Percentiles rank a stretch among this genome's conserved stretches.
These are phyloP conservation scores for Spatulosminthurus flaviceps DNA, from an alignment of 2,888 invertebrate genomes.

Conservation along the genomic window DNA sequence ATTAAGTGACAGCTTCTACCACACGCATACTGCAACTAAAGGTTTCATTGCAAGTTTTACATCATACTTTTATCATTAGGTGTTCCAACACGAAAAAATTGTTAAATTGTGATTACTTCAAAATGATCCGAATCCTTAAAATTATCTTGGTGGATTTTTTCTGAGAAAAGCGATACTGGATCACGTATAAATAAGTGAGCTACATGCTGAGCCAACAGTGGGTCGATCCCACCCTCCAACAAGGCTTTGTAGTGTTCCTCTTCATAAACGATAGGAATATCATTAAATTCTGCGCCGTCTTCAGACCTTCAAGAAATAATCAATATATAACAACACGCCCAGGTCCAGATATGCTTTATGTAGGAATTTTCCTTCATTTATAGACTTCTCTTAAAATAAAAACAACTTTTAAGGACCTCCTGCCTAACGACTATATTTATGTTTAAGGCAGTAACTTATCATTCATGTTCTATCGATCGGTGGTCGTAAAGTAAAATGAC, in stretches of 20 bases:
- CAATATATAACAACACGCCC: constrained; percentile 4
- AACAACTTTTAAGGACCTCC: neutral
- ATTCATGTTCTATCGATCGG: constrained; percentile 1
- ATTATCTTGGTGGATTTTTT: constrained; percentile 94
- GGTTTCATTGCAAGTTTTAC: too few relatives aligned
- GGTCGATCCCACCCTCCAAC: constrained; percentile 88
- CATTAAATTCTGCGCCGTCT: constrained; percentile 78
- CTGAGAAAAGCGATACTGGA: constrained; percentile 92
- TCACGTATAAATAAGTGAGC: constrained; percentile 99
- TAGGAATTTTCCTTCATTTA: neutral
- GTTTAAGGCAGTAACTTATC: neutral
- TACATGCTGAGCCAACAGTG: constrained; percentile 90
- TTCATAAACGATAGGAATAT: constrained; percentile 90
- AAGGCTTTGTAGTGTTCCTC: constrained; percentile 82
- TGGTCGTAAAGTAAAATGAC: neutral
- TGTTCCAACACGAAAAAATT: neutral
- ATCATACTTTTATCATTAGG: neutral
- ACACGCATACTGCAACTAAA: too few relatives aligned
- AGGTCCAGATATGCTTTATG: neutral
- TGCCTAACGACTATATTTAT: neutral
- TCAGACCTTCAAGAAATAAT: constrained; percentile 55
- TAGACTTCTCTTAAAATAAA: neutral
- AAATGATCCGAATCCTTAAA: constrained; percentile 96
- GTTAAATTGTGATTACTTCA: constrained; percentile 74
- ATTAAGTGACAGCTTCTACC: too few relatives aligned